phyloP scores from a whole-genome alignment of 2,113 vertebrate genomes.

The Hippocampus abdominalis region DNA sequence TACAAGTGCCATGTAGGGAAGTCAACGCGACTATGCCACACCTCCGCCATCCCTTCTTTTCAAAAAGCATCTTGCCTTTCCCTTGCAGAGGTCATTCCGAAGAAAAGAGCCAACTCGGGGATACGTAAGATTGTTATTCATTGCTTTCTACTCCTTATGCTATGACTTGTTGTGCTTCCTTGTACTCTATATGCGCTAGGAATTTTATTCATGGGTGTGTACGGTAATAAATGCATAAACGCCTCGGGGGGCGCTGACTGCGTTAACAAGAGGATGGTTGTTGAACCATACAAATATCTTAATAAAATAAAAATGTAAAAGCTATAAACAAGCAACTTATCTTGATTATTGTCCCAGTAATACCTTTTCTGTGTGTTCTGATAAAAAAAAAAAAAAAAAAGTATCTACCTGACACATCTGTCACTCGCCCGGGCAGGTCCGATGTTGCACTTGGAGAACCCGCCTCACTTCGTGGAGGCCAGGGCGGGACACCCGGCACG shows the following conservation, averaged over 20 bases:
- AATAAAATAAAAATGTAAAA: too few relatives aligned
- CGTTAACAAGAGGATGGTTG: neutral
- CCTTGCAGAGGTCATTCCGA: constrained; percentile 65
- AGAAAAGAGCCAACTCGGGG: constrained; percentile 65
- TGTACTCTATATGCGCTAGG: neutral
- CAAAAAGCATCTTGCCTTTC: constrained; percentile 36
- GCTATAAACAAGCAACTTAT: too few relatives aligned
- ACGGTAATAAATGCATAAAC: neutral
- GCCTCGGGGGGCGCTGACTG: too few relatives aligned
- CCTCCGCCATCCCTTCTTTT: constrained; percentile 22
- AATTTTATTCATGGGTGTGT: neutral
- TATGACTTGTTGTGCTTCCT: neutral
- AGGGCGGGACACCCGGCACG: constrained; percentile 54
- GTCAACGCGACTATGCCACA: constrained; percentile 28
- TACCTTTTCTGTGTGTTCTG: too few relatives aligned
- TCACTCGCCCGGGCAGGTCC: constrained; percentile 42
- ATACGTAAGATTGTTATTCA: constrained; percentile 53
- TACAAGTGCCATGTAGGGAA: constrained; percentile 41
- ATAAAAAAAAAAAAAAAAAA: too few relatives aligned
- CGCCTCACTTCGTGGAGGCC: constrained; percentile 59
- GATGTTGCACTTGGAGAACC: constrained; percentile 56
- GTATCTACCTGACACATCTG: too few relatives aligned
- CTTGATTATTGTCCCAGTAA: too few relatives aligned
- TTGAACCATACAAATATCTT: too few relatives aligned
- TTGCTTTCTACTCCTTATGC: neutral